phyloP scores from a whole-genome alignment of 2,797 vertebrate species.

The Scleropages formosus region DNA sequence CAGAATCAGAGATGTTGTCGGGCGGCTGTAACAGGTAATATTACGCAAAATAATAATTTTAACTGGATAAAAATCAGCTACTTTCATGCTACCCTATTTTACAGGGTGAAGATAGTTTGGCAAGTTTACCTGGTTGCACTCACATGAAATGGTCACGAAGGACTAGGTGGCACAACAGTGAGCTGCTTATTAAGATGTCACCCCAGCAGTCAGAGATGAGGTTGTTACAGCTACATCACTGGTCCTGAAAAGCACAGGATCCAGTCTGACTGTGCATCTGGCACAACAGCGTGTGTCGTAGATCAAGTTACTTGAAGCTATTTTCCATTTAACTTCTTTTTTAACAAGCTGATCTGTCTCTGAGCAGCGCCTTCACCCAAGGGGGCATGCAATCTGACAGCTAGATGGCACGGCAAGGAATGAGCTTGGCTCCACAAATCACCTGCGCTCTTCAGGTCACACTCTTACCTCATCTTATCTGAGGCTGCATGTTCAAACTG shows the following conservation, averaged over 20 bases:
- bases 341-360: not conserved
- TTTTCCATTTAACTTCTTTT: not conserved
- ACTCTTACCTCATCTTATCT: not conserved
- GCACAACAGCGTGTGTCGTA: not conserved
- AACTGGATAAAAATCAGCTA: too few relatives aligned
- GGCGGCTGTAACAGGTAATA: too few relatives aligned
- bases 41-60: too few relatives aligned
- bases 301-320: not conserved
- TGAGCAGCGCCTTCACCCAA: not conserved
- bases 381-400: not conserved
- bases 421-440: not conserved
- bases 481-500: not conserved
- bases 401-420: conserved; percentile 4
- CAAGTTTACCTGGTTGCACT: not conserved
- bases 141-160: not conserved
- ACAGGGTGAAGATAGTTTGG: too few relatives aligned
- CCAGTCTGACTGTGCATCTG: not conserved
- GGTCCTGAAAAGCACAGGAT: not conserved
- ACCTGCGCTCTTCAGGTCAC: not conserved
- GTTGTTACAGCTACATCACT: conserved; percentile 16
- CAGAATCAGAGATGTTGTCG: too few relatives aligned
- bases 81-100: too few relatives aligned
- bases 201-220: too few relatives aligned
- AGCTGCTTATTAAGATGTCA: not conserved
- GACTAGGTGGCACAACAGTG: not conserved